Evolutionary conservation across 1,140 invertebrate genomes (phyloP).

Genomic region (Pogonomyrmex californicus): DNA sequence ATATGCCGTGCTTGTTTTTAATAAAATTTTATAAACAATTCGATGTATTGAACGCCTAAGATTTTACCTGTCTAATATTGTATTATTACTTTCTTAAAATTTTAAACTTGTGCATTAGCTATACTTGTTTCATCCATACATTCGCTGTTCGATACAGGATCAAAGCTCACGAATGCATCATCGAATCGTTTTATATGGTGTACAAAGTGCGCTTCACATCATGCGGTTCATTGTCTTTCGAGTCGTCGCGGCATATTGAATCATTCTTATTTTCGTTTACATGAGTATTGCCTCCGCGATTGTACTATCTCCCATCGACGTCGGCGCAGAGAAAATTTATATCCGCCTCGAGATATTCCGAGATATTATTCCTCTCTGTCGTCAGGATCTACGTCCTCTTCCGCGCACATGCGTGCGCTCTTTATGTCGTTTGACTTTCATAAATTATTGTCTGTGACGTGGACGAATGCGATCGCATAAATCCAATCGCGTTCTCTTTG

Average conservation of each 20-base stretch:
- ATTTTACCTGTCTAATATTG: too few species aligned
- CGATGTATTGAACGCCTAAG: too few species aligned
- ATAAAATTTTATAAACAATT: neutral
- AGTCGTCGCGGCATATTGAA: slow-evolving; percentile 28
- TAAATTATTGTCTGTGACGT: slow-evolving; percentile 48
- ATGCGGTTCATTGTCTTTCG: slow-evolving; percentile 40
- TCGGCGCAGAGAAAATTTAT: slow-evolving; percentile 35
- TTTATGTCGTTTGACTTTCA: slow-evolving; percentile 58
- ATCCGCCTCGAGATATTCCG: slow-evolving; percentile 40
- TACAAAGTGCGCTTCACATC: slow-evolving; percentile 1
- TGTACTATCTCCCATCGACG: slow-evolving; percentile 37
- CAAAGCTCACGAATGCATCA: neutral
- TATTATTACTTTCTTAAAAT: too few species aligned
- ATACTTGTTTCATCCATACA: neutral
- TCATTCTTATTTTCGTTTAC: slow-evolving; percentile 51
- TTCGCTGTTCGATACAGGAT: neutral
- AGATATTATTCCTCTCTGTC: slow-evolving; percentile 48
- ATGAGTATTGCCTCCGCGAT: slow-evolving; percentile 32
- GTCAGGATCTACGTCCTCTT: slow-evolving; percentile 23
- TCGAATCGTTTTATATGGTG: neutral
- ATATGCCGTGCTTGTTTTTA: neutral
- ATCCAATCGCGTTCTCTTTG: slow-evolving; percentile 52
- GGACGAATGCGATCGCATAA: slow-evolving; percentile 59
- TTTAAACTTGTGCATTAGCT: neutral
- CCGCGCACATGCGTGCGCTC: slow-evolving; percentile 40